These are phyloP conservation scores for Apis laboriosa DNA, from an alignment of 1,140 invertebrate species.

Conservation along the genomic window DNA sequence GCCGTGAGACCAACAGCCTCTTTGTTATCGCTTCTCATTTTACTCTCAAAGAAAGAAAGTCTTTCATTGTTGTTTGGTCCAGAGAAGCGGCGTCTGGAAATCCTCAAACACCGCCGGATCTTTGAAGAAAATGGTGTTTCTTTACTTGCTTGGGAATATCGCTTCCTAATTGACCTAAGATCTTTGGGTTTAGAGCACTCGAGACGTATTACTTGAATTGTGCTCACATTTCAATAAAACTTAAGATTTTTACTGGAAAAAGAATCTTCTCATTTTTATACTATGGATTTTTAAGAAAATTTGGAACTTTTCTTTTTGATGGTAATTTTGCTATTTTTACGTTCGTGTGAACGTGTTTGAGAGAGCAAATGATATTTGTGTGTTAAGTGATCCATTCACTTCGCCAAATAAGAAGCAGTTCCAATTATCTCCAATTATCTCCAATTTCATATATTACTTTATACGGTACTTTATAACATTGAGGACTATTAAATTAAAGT, in stretches of 20 bases:
- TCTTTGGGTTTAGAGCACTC: neutral
- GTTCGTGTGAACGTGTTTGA: neutral
- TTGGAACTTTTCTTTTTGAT: neutral
- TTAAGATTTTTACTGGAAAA: no score
- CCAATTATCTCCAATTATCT: neutral
- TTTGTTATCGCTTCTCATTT: constrained; percentile 35
- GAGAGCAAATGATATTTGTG: neutral
- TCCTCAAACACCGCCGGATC: constrained; percentile 35
- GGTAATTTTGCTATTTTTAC: neutral
- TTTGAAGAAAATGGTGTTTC: neutral
- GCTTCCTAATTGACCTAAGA: constrained; percentile 29
- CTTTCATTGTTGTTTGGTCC: constrained; percentile 34
- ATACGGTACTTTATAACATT: neutral
- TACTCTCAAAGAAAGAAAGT: constrained; percentile 34
- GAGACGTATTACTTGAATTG: neutral
- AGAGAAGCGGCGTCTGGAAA: constrained; percentile 52
- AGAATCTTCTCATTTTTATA: no score
- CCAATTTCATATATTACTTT: neutral
- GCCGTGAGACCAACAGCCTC: constrained; percentile 21
- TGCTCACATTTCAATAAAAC: neutral
- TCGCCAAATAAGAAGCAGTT: neutral
- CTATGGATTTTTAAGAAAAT: neutral
- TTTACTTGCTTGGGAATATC: constrained; percentile 38
- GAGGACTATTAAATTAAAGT: constrained; percentile 1
- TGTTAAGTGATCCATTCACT: neutral